Evolutionary conservation across 2,113 vertebrate genomes (phyloP).

Genomic region (Tupaia tana): DNA sequence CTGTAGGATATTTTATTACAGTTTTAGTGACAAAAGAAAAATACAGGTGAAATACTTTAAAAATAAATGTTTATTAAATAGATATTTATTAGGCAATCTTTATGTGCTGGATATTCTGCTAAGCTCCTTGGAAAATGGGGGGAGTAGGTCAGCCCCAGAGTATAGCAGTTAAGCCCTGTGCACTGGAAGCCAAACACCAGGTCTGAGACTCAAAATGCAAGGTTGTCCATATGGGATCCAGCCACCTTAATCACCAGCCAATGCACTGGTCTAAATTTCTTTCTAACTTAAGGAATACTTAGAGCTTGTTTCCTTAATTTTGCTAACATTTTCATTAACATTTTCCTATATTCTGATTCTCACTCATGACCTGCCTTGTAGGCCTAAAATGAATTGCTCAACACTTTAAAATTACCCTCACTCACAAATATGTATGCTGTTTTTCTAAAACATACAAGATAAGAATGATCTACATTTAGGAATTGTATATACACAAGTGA

Average conservation of each 20-base stretch:
- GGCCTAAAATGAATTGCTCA: not conserved
- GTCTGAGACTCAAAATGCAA: no score
- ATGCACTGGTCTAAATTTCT: not conserved
- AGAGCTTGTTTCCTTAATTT: not conserved
- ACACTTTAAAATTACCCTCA: slow-evolving; percentile 39
- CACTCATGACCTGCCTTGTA: not conserved
- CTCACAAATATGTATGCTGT: slow-evolving; percentile 14
- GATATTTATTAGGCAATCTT: not conserved
- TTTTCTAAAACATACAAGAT: slow-evolving; percentile 8
- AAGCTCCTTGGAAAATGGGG: not conserved
- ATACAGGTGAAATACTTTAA: not conserved
- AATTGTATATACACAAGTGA: not conserved
- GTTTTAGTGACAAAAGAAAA: not conserved
- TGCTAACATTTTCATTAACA: slow-evolving; percentile 49
- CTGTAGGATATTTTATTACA: not conserved
- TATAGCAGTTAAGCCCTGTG: no score
- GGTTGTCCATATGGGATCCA: no score
- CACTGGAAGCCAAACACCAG: no score
- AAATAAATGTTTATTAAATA: not conserved
- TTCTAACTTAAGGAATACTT: slow-evolving; percentile 14
- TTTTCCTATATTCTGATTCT: slow-evolving; percentile 44
- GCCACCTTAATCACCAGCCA: no score
- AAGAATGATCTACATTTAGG: not conserved
- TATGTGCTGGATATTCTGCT: not conserved
- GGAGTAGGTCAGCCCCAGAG: not conserved